Conservation (phyloP, 1,140 invertebrate species). For the Cephus cinctus region DNA sequence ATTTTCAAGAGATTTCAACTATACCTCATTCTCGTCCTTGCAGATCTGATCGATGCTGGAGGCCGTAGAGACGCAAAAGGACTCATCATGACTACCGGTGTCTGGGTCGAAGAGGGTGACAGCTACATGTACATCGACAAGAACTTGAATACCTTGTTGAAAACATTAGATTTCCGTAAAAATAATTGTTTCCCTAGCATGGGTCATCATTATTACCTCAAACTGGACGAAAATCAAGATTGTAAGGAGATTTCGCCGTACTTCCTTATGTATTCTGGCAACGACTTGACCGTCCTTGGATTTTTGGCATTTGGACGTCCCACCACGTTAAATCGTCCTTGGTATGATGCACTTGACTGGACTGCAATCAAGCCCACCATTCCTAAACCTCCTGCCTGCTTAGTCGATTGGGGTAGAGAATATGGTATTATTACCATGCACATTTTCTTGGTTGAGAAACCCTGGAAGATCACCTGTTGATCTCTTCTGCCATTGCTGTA, state of each 20-base stretch:
- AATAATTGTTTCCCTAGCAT: slow-evolving; percentile 53
- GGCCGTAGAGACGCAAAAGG: slow-evolving; percentile 45
- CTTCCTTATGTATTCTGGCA: slow-evolving; percentile 43
- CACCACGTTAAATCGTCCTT: slow-evolving; percentile 28
- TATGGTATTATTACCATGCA: slow-evolving; percentile 48
- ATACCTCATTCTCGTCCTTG: slow-evolving; percentile 3
- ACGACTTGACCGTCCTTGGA: slow-evolving; percentile 43
- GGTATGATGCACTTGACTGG: slow-evolving; percentile 43
- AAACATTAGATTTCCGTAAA: no score
- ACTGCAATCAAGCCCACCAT: slow-evolving; percentile 35
- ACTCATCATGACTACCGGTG: slow-evolving; percentile 42
- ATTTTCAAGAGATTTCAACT: not conserved
- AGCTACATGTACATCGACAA: slow-evolving; percentile 43
- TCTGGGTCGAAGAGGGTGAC: slow-evolving; percentile 45
- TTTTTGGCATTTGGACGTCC: slow-evolving; percentile 45
- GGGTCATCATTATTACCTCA: slow-evolving; percentile 53
- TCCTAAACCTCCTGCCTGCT: slow-evolving; percentile 44
- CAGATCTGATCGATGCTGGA: slow-evolving; percentile 47
- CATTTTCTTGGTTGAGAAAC: slow-evolving; percentile 52
- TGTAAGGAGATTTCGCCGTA: slow-evolving; percentile 49
- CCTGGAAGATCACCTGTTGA: slow-evolving; percentile 48
- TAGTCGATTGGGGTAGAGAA: slow-evolving; percentile 36
- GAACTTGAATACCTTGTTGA: no score
- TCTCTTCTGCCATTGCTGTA: no score
- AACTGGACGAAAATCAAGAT: slow-evolving; percentile 42